phyloP scores from a whole-genome alignment of 2,113 vertebrate species.

The Motacilla alba region DNA sequence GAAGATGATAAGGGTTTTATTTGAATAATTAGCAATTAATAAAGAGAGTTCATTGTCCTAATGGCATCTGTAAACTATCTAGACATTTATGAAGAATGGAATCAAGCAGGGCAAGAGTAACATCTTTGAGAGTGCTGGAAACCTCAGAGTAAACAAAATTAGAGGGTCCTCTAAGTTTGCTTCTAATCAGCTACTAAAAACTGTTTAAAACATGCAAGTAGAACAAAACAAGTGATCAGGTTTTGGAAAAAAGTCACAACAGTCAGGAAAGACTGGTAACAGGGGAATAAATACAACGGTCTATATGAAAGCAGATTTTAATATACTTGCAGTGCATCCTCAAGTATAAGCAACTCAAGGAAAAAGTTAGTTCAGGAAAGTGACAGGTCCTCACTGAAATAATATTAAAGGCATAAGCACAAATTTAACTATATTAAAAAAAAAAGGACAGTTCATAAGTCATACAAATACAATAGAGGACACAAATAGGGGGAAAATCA shows the following conservation, averaged over 20 bases:
- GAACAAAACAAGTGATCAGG: not conserved
- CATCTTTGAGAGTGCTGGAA: not conserved
- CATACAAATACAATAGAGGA: not conserved
- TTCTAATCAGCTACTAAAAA: not conserved
- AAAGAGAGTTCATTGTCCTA: not conserved
- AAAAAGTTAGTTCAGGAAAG: constrained; percentile 6
- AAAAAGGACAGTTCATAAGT: not conserved
- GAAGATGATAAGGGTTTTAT: not conserved
- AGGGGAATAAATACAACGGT: not conserved
- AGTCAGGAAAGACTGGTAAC: not conserved
- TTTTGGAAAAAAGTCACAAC: not conserved
- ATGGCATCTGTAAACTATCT: not conserved
- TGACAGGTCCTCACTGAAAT: not conserved
- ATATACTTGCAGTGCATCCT: not conserved
- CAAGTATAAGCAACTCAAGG: not conserved
- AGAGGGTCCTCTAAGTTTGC: not conserved
- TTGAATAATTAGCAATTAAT: not conserved
- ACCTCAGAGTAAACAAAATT: not conserved
- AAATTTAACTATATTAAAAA: not conserved
- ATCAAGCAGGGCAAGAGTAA: not conserved
- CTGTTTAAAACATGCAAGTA: not conserved
- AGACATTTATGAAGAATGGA: not conserved
- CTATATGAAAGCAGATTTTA: not conserved
- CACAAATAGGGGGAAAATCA: not conserved
- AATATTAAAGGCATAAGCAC: not conserved